Percentiles rank a stretch among this genome's conserved stretches.
phyloP scores from a whole-genome alignment of 2,888 invertebrate genomes.

The Eristalinus aeneus region DNA sequence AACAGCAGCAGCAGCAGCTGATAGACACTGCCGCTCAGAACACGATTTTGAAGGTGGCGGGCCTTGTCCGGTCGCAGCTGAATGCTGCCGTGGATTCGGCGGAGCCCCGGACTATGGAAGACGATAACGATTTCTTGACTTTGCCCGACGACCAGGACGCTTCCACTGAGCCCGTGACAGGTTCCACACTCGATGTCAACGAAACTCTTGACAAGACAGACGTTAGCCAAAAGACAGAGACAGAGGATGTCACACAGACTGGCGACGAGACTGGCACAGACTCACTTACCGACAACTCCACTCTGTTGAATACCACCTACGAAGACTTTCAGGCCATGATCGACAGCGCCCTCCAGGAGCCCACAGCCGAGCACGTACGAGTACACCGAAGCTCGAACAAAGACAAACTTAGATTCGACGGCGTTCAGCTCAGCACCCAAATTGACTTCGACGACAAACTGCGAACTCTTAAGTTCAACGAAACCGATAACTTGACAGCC shows the following conservation, averaged over 20 bases:
- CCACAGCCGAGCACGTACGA: slow-evolving; percentile 37
- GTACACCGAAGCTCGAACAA: slow-evolving; percentile 32
- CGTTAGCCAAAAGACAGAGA: not conserved
- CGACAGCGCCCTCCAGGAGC: slow-evolving; percentile 48
- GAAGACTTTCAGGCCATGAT: slow-evolving; percentile 53
- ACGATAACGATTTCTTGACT: not conserved
- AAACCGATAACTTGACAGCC: not conserved
- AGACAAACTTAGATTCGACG: not conserved
- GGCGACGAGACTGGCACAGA: not conserved
- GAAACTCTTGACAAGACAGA: not conserved
- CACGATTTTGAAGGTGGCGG: slow-evolving; percentile 46
- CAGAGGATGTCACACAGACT: not conserved
- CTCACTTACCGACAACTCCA: slow-evolving; percentile 1
- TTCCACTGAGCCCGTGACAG: not conserved
- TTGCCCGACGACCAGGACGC: not conserved
- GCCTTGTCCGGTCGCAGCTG: slow-evolving; percentile 45
- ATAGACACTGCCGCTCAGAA: slow-evolving; percentile 29
- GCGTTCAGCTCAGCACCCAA: slow-evolving; percentile 34
- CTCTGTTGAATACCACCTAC: slow-evolving; percentile 15
- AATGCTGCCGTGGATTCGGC: slow-evolving; percentile 31
- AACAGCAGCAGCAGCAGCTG: not conserved
- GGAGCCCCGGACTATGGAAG: slow-evolving; percentile 20
- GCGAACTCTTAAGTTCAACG: slow-evolving; percentile 30
- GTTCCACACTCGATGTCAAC: slow-evolving; percentile 6
- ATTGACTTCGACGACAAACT: slow-evolving; percentile 49